phyloP scores from a whole-genome alignment of 2,888 invertebrate genomes.

The Machimus atricapillus region DNA sequence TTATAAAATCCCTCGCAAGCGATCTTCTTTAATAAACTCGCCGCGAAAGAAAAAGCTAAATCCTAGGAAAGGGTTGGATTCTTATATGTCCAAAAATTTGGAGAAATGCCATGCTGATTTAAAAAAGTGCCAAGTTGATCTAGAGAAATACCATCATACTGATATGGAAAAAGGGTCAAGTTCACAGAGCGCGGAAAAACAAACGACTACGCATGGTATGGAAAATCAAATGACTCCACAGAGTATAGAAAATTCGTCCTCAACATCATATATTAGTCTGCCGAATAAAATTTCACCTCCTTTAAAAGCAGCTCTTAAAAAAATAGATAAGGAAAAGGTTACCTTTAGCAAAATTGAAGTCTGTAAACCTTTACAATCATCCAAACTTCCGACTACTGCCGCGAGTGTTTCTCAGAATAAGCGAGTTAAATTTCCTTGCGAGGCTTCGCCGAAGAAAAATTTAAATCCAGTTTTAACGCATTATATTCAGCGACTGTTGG shows the following conservation, averaged over 20 bases:
- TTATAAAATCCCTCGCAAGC: conserved; percentile 49
- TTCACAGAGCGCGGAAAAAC: conserved; percentile 43
- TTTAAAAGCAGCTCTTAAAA: background rate
- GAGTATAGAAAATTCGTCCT: conserved; percentile 54
- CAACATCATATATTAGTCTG: conserved; percentile 56
- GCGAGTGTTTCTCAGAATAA: background rate
- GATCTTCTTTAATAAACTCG: conserved; percentile 8
- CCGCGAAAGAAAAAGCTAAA: conserved; percentile 24
- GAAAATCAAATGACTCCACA: conserved; percentile 41
- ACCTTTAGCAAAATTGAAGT: background rate
- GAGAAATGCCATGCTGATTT: background rate
- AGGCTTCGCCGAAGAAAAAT: conserved; percentile 18
- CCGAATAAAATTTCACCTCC: conserved; percentile 47
- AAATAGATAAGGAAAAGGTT: background rate
- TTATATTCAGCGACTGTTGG: conserved; percentile 64
- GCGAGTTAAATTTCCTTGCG: background rate
- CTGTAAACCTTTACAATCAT: background rate
- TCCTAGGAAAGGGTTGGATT: conserved; percentile 41
- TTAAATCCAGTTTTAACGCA: conserved; percentile 60
- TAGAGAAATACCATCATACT: background rate
- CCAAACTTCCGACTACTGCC: background rate
- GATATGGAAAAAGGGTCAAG: background rate
- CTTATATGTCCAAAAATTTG: background rate
- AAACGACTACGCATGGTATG: conserved; percentile 42
- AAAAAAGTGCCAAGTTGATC: conserved; percentile 40